These are phyloP conservation scores for Siniperca scherzeri DNA, from an alignment of 2,797 vertebrate species.

Conservation along the genomic window DNA sequence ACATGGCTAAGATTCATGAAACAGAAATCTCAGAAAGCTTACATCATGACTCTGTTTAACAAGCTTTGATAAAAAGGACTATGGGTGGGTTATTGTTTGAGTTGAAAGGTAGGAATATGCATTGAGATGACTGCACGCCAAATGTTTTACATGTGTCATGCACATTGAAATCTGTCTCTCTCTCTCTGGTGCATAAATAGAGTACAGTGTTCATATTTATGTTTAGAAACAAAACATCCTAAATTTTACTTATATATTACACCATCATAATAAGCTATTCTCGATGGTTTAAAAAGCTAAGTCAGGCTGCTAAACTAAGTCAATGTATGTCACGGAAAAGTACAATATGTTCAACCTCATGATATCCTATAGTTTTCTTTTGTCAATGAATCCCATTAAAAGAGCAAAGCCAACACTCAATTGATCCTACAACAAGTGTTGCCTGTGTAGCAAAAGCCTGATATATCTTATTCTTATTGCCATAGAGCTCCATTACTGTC, in stretches of 20 bases:
- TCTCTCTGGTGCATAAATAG: not conserved
- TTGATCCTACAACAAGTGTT: not conserved
- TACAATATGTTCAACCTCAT: not conserved
- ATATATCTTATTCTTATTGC: conserved; percentile 2
- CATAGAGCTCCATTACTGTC: not conserved
- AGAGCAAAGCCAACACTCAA: conserved; percentile 12
- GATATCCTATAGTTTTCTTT: not conserved
- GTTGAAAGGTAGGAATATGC: conserved; percentile 49
- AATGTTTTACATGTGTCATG: conserved; percentile 27
- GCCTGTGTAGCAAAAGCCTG: not conserved
- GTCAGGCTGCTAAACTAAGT: too few relatives aligned
- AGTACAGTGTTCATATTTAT: not conserved
- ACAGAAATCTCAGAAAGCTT: conserved; percentile 44
- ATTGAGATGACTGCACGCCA: conserved; percentile 31
- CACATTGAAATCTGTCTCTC: not conserved
- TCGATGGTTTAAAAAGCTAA: not conserved
- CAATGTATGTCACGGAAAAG: not conserved
- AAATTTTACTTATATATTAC: not conserved
- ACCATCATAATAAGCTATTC: not conserved
- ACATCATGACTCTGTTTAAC: conserved; percentile 36
- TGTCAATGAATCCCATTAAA: conserved; percentile 8
- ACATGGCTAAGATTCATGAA: conserved; percentile 55
- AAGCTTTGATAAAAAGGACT: conserved; percentile 61
- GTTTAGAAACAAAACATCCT: not conserved
- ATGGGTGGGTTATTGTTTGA: conserved; percentile 10